phyloP scores from a whole-genome alignment of 2,888 invertebrate genomes.

The Cyclophora punctaria region DNA sequence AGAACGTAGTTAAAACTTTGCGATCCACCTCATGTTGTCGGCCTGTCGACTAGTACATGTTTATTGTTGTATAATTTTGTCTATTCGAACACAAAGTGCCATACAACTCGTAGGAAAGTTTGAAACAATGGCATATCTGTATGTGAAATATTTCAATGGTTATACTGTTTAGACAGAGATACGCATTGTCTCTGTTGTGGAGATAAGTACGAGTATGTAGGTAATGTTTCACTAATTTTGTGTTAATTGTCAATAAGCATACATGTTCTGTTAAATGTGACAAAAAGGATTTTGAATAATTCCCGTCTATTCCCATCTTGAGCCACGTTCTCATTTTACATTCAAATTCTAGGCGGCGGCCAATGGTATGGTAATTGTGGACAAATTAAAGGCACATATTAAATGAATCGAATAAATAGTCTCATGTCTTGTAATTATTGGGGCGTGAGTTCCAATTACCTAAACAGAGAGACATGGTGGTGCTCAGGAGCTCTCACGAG shows the following conservation, averaged over 20 bases:
- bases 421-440: slow-evolving; percentile 35
- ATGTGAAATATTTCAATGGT: slow-evolving; percentile 7
- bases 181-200: too few species aligned
- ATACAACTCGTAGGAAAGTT: slow-evolving; percentile 7
- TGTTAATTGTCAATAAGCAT: too few species aligned
- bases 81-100: slow-evolving; percentile 6
- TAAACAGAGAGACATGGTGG: slow-evolving; percentile 18
- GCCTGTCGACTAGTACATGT: slow-evolving; percentile 13
- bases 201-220: too few species aligned
- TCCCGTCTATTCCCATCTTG: too few species aligned
- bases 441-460: slow-evolving; percentile 45
- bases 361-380: too few species aligned
- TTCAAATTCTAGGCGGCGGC: too few species aligned
- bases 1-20: slow-evolving; percentile 19
- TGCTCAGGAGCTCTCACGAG: background rate
- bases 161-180: background rate
- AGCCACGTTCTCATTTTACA: too few species aligned
- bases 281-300: too few species aligned
- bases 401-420: slow-evolving; percentile 17
- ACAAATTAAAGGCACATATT: slow-evolving; percentile 1
- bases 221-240: too few species aligned
- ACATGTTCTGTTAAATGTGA: too few species aligned
- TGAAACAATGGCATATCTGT: slow-evolving; percentile 1
- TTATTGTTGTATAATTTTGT: slow-evolving; percentile 15
- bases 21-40: slow-evolving; percentile 7